Evolutionary conservation across 2,113 vertebrate species (phyloP), one percentile per base, ranked within the genome.

Genomic region (Mesoclemmys tuberculata): DNA sequence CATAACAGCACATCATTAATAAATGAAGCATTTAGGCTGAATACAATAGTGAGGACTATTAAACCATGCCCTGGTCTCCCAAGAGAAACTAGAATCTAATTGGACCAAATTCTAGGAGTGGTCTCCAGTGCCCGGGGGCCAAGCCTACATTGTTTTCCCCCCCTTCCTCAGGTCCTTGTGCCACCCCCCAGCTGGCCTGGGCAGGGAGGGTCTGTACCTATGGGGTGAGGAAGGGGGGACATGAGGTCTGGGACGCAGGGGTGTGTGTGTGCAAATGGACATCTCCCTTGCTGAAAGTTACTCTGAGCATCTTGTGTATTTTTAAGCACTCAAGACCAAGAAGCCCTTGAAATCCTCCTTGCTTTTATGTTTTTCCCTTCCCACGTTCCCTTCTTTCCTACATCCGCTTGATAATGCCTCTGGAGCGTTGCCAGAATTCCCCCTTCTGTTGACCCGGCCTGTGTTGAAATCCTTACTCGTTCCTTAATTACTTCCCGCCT

Each of bases 401-500:
- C 85, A 80, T 78, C 87, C 93, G 86, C 93, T 22, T 74, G 41
- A 78, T 84, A 88, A 64, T 82, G 90, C 80, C 80, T 64, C 90
- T 94, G 94, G 90, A 93, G 82, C 54, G 2, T 64, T 84, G 91
- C 90, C 97, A 94, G 94, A 78, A 44, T 77, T 80, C 29, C 38
- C 41, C 14, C 58, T 93, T 0, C 0, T 84, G 84, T 90, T 85
- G 87, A 16, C 78, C 92, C 44, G 52, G 93, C 71, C 87, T 84
- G 26, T 82, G 52, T 35, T 55, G 80, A 80, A 94, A 54, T 31
- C 91, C 93, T 96, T 94, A 91, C 92, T 97, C 95, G 95, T 75
- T 77, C 90, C 77, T 96, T 87, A 94, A 92, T 97, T 93, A 89
- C 92, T 97, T 96, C 94, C 93, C 0, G 16, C 27, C 86, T 48